Base-by-base conservation (phyloP, 2,113 vertebrate genomes). In the Leptocoma aspasia region DNA sequence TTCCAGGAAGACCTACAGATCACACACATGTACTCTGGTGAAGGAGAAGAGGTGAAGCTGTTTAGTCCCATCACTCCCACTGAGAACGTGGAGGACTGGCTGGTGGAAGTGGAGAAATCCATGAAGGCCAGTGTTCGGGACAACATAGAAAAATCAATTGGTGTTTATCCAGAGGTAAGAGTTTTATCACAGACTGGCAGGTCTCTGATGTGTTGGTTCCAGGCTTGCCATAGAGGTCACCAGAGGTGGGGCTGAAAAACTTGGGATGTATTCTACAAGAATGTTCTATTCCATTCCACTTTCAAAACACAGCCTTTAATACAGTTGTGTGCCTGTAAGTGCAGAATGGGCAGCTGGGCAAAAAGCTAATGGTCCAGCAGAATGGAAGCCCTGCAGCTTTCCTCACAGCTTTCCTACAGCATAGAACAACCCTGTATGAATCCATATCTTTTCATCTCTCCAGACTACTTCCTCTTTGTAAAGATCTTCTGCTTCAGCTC, bases 1-100 rank as follows among this genome's bases (percentile, higher is more conserved):
- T 99, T 99, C 95, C 98, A 99, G 97, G 95, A 98, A 41, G 98
- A 99, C 89, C 97, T 99, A 27, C 96, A 98, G 97, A 99, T 99
- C 97, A 99, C 99, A 14, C 98, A 99, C 49, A 99, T 99, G 99
- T 98, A 98, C 91, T 99, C 99, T 5, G 98, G 97, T 8, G 99
- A 99, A 89, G 99, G 98, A 20, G 99, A 99, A 95, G 98, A 99
- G 89, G 98, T 99, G n/a, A 39, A 97, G 94, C 93, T 99, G 41
- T 97, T 68, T 52, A 14, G 69, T 82, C 86, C 98, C 31, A 96
- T 99, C 92, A 96, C 68, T 86, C 98, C 99, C 5, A 96, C 95
- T 82, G 98, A 98, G 76, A 99, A 98, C 19, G 99, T 99, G 94
- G 99, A 99, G 92, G 96, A 98, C 76, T 99, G 99, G 99, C 97